Evolutionary conservation across 2,888 invertebrate genomes (phyloP).

Genomic region (Diaperis boleti): DNA sequence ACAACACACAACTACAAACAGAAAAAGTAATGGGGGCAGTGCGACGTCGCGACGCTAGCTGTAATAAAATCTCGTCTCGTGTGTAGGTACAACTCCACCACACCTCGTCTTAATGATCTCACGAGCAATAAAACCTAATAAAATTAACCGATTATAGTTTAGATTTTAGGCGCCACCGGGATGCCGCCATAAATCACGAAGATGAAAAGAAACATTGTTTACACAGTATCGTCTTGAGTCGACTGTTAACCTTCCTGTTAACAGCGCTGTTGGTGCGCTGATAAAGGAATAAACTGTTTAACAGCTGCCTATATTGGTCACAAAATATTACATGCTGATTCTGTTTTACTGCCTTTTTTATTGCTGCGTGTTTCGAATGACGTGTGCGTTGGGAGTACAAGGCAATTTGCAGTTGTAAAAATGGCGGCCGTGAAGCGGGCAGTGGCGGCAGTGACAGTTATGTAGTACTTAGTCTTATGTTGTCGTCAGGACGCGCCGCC

Average conservation of each 20-base stretch:
- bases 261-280: constrained; percentile 60
- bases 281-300: constrained; percentile 63
- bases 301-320: constrained; percentile 61
- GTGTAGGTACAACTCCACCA: constrained; percentile 8
- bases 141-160: constrained; percentile 32
- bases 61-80: constrained; percentile 3
- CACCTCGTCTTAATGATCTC: constrained; percentile 23
- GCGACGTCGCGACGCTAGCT: constrained; percentile 1
- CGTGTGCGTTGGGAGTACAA: constrained; percentile 50
- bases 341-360: constrained; percentile 58
- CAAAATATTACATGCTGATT: constrained; percentile 60
- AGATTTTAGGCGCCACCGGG: constrained; percentile 51
- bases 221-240: constrained; percentile 51
- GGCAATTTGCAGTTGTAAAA: constrained; percentile 45
- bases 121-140: constrained; percentile 23
- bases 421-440: not conserved
- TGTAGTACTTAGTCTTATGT: not conserved
- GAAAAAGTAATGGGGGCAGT: not conserved
- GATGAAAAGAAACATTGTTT: constrained; percentile 55
- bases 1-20: not conserved
- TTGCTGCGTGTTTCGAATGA: constrained; percentile 46
- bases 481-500: not conserved
- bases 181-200: constrained; percentile 52
- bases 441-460: not conserved
- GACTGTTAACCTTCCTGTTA: constrained; percentile 53